Evolutionary conservation across 2,113 vertebrate species (phyloP).

Genomic region (Pionites leucogaster): DNA sequence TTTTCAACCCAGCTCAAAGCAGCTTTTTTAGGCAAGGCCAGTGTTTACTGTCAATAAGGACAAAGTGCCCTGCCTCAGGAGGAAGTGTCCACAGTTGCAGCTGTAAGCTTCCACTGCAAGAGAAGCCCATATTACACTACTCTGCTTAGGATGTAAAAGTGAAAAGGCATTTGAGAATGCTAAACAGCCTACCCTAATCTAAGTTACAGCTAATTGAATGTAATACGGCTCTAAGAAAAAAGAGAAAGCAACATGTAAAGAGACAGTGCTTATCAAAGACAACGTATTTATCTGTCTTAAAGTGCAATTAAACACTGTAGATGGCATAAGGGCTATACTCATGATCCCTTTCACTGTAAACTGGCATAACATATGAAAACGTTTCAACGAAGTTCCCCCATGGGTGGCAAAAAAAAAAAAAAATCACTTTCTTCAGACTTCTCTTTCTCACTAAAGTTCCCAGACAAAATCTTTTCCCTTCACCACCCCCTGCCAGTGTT

Average conservation of each 20-base stretch:
- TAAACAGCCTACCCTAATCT: neutral
- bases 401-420: too few relatives aligned
- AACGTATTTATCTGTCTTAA: neutral
- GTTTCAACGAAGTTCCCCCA: neutral
- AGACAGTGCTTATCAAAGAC: too few relatives aligned
- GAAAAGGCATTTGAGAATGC: neutral
- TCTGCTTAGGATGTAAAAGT: neutral
- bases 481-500: accelerated
- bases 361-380: accelerated
- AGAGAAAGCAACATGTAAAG: neutral
- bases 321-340: neutral
- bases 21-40: neutral
- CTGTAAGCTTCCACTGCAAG: constrained; percentile 4
- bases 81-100: neutral
- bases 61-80: neutral
- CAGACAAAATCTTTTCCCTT: too few relatives aligned
- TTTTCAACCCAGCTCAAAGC: neutral
- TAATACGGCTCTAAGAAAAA: neutral
- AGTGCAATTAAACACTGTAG: neutral
- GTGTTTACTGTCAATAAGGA: constrained; percentile 69
- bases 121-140: neutral
- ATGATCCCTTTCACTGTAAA: accelerated
- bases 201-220: neutral
- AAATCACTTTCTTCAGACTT: accelerated
- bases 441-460: neutral